Evolutionary conservation across 2,797 vertebrate genomes (phyloP), one percentile per base, ranked within the genome.

Genomic region (Sardinella longiceps): DNA sequence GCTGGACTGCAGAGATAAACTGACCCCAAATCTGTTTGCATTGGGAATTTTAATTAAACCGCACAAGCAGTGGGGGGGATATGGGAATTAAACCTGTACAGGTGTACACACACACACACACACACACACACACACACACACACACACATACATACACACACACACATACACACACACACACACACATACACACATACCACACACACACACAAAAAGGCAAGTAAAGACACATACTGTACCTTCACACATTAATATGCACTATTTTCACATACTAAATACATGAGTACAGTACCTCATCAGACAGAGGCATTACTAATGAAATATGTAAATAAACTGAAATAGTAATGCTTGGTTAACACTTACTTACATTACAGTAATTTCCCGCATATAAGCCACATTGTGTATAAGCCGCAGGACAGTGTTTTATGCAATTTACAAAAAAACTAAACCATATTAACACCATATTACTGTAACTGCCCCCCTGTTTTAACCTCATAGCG

Each of bases 21-120:
- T 84, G 46, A 3, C 23, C 50, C 87, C 85, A 92, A 91, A 90
- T 91, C 90, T 90, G 90, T 85, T 89, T 90, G 88, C 91, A 89
- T 89, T 90, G 88, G 84, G 85, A 83, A 87, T 90, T 86, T 90
- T 92, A 94, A 94, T 95, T 94, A 93, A 94, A 94, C 88, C 90
- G 92, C 90, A 85, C 88, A 92, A 92, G 91, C 92, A 39, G 66
- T 5, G 66, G 20, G 33, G 33, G 66, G 66, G 23, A 20, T 70
- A 70, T 70, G 66, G 9, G 66, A 74, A 74, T 10, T 33, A 74
- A 39, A 39, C 66, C 33, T 37, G 30, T 20, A 74, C 15, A 74
- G 10, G 66, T 74, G 66, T 43, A 43, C 1, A 39, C 5, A 43
- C 33, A 39, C 11, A 33, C 70, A 77, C 37, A 23, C 70, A 77